phyloP scores from a whole-genome alignment of 2,113 vertebrate species.

The Passer montanus region DNA sequence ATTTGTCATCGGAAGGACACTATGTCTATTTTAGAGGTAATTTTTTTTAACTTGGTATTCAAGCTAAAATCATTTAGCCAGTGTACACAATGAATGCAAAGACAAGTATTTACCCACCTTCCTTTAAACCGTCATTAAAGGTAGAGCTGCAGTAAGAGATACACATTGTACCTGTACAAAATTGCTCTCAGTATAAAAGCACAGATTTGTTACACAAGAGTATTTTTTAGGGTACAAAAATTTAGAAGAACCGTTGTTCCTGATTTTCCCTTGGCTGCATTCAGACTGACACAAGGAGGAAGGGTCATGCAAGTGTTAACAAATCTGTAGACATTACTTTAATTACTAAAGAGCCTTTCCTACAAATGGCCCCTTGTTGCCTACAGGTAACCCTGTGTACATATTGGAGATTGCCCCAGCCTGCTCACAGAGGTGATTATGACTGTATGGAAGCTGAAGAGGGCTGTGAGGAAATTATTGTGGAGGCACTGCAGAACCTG shows the following conservation, averaged over 20 bases:
- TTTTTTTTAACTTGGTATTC: neutral
- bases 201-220: neutral
- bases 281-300: neutral
- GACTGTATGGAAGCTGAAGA: neutral
- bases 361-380: neutral
- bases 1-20: neutral
- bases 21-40: neutral
- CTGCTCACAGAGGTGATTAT: neutral
- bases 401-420: neutral
- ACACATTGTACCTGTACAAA: neutral
- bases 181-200: neutral
- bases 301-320: rapidly evolving
- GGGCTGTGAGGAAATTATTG: neutral
- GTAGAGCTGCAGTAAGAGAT: neutral
- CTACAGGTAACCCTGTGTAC: neutral
- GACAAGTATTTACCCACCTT: neutral
- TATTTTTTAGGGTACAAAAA: neutral
- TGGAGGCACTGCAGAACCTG: neutral
- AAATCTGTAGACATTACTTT: neutral
- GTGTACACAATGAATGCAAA: neutral
- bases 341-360: neutral
- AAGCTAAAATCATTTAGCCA: neutral
- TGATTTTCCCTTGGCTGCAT: neutral
- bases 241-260: neutral
- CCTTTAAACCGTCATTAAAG: neutral